phyloP scores from a whole-genome alignment of 2,888 invertebrate species.

The Caenorhabditis becei region DNA sequence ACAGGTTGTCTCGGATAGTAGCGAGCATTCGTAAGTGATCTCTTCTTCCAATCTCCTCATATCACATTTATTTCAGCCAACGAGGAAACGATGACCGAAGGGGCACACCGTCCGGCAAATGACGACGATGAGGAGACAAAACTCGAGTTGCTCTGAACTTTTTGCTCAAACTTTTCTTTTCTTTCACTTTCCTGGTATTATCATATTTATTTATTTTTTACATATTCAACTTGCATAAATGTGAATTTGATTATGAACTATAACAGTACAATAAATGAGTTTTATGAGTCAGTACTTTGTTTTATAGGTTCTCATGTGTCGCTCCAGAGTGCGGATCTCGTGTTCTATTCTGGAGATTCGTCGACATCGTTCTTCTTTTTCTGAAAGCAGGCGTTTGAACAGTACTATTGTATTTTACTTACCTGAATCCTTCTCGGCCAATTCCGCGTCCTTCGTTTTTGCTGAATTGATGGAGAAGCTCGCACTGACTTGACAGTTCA shows the following conservation, averaged over 20 bases:
- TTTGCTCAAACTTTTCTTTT: constrained; percentile 11
- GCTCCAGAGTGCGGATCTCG: constrained; percentile 37
- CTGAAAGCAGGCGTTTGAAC: constrained; percentile 7
- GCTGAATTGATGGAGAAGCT: constrained; percentile 37
- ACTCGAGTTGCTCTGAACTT: constrained; percentile 39
- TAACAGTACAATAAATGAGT: background rate
- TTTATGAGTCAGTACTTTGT: background rate
- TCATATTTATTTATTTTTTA: constrained; percentile 9
- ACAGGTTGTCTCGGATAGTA: constrained; percentile 68
- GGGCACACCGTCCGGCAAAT: constrained; percentile 18
- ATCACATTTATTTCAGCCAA: constrained; percentile 21
- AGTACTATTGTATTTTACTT: background rate
- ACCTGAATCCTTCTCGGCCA: background rate
- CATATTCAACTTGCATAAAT: constrained; percentile 3
- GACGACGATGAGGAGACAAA: constrained; percentile 32
- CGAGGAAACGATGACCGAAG: constrained; percentile 26
- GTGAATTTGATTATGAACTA: background rate
- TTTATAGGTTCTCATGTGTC: background rate
- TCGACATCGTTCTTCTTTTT: constrained; percentile 40
- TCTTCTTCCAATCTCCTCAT: background rate
- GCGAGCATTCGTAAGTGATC: constrained; percentile 66
- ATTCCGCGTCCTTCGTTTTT: background rate
- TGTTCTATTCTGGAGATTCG: constrained; percentile 38
- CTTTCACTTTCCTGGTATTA: constrained; percentile 20
- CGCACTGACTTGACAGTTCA: constrained; percentile 44